These are phyloP conservation scores for Chrysolina americana DNA, from an alignment of 2,888 invertebrate genomes.

Conservation along the genomic window DNA sequence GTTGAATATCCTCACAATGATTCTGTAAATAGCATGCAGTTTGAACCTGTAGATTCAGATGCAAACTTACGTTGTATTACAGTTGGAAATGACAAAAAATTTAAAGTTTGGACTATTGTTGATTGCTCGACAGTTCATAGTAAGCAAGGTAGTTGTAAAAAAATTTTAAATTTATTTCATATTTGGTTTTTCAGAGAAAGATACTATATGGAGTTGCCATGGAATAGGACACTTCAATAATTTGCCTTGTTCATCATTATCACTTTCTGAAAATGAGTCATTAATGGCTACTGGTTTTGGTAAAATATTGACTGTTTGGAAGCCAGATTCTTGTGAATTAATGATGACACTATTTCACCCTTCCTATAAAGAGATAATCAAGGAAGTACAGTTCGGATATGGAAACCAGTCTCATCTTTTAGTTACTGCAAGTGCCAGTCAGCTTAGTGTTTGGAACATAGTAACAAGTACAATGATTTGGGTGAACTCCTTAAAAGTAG, in stretches of 20 bases:
- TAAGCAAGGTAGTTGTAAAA: conserved; percentile 59
- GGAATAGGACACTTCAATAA: conserved; percentile 76
- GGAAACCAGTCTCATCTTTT: conserved; percentile 73
- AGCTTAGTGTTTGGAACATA: conserved; percentile 81
- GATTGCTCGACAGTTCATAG: conserved; percentile 73
- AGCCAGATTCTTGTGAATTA: conserved; percentile 74
- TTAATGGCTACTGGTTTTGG: conserved; percentile 80
- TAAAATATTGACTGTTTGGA: conserved; percentile 79
- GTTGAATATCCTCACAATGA: conserved; percentile 81
- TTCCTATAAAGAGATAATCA: conserved; percentile 61
- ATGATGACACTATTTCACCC: conserved; percentile 73
- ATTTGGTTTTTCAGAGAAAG: conserved; percentile 68
- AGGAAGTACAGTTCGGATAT: conserved; percentile 74
- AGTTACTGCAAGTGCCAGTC: conserved; percentile 73
- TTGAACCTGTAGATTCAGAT: conserved; percentile 71
- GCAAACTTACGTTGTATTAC: conserved; percentile 75
- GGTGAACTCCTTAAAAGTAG: conserved; percentile 74
- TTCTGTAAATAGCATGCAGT: conserved; percentile 74
- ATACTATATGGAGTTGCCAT: conserved; percentile 78
- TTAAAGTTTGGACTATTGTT: conserved; percentile 80
- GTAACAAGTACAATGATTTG: conserved; percentile 79
- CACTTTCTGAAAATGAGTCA: conserved; percentile 85
- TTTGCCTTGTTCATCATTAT: conserved; percentile 73
- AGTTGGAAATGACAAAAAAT: conserved; percentile 77
- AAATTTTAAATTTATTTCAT: conserved; percentile 8